Conservation (phyloP, 2,797 vertebrate genomes). For the Parambassis ranga region DNA sequence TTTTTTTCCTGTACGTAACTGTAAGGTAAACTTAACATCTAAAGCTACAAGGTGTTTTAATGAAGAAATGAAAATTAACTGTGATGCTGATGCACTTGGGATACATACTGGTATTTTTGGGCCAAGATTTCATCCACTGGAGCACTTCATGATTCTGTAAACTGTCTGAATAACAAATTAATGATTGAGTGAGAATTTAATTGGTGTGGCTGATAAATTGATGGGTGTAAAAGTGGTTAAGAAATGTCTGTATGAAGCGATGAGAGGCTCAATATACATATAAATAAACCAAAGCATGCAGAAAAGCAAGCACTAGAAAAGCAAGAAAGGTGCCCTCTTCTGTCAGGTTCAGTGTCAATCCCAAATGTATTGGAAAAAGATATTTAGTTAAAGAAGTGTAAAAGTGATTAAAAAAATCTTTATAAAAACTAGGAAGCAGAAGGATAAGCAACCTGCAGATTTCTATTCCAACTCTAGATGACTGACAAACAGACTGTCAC, state of each 20-base stretch:
- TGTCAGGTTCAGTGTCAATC: constrained; percentile 21
- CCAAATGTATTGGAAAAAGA: neutral
- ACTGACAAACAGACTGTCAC: too few species aligned
- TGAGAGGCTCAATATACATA: constrained; percentile 8
- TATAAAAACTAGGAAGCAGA: constrained; percentile 9
- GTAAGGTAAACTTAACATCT: constrained; percentile 6
- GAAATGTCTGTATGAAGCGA: constrained; percentile 36
- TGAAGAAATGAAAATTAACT: constrained; percentile 47
- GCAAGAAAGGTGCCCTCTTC: neutral
- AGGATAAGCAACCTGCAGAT: neutral
- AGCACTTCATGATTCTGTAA: constrained; percentile 85
- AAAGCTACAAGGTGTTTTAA: constrained; percentile 3
- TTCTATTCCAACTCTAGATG: constrained; percentile 10
- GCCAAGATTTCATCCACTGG: constrained; percentile 90
- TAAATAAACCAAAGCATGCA: constrained; percentile 38
- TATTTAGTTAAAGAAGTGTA: constrained; percentile 29
- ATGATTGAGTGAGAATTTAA: constrained; percentile 77
- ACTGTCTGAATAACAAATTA: constrained; percentile 87
- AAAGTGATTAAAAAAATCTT: neutral
- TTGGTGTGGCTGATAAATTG: constrained; percentile 53
- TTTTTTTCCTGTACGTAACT: constrained; percentile 13
- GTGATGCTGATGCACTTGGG: constrained; percentile 62
- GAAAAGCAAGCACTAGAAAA: constrained; percentile 1
- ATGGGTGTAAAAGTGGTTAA: constrained; percentile 52
- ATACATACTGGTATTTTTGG: constrained; percentile 87